These are phyloP conservation scores for Thera britannica DNA, from an alignment of 2,888 invertebrate species.

Conservation along the genomic window DNA sequence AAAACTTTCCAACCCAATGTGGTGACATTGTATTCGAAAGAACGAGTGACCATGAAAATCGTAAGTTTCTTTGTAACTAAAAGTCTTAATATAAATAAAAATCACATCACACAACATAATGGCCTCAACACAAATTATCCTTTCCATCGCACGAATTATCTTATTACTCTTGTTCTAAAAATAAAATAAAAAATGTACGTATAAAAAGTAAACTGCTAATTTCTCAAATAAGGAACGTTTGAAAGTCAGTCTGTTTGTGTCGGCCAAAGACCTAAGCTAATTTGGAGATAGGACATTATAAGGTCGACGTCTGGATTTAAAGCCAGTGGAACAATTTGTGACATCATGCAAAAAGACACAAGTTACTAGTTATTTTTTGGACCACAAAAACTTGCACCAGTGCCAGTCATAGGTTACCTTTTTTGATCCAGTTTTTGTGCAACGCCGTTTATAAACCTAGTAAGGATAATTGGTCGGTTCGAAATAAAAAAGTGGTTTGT, in stretches of 20 bases:
- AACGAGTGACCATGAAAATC: too few relatives aligned
- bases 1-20: too few relatives aligned
- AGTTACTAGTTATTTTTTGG: not conserved
- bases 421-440: not conserved
- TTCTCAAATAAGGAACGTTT: slow-evolving; percentile 71
- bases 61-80: too few relatives aligned
- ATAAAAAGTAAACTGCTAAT: slow-evolving; percentile 73
- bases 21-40: too few relatives aligned
- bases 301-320: slow-evolving; percentile 53
- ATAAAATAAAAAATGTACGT: slow-evolving; percentile 42
- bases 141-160: slow-evolving; percentile 17
- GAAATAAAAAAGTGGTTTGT: too few relatives aligned
- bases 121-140: slow-evolving; percentile 28
- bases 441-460: not conserved
- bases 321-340: slow-evolving; percentile 14
- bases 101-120: not conserved
- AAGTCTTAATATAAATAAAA: not conserved
- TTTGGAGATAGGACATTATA: slow-evolving; percentile 68
- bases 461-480: not conserved
- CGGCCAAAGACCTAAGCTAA: slow-evolving; percentile 71
- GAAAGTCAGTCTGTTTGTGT: slow-evolving; percentile 71
- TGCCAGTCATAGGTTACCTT: not conserved
- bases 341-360: slow-evolving; percentile 16
- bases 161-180: slow-evolving; percentile 31
- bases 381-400: not conserved